Base-by-base conservation (phyloP, 1,140 invertebrate genomes). In the Pseudomyrmex pallidus region DNA sequence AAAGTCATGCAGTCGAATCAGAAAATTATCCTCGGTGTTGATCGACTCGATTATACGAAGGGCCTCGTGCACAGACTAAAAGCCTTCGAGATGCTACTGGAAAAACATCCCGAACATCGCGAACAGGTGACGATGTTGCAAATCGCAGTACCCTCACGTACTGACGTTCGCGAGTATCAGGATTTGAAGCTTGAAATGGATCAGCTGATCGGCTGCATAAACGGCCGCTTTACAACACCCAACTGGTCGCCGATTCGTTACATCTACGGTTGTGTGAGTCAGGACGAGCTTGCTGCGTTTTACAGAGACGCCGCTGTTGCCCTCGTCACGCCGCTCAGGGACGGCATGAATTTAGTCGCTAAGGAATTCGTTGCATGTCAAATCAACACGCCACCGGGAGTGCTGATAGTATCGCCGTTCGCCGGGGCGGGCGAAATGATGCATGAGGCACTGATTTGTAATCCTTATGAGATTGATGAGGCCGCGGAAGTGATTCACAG, bases 301-400 rank as follows among this genome's bases (percentile, higher is more conserved):
- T 98, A 98, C 93, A 95, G 97, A 17, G 98, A 98, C 89, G 96
- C 97, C 0, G 96, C 97, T 0, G 97, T 99, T 0, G 97, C 97
- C 20, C 92, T 98, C 17, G 98, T 98, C 0, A 98, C 98, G 0
- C 98, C 98, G 0, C 92, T 98, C 0, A 94, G 98, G 61, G 98
- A 98, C 92, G 98, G 98, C 62, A 99, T 99, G 98, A 99, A 99
- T 94, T 95, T 99, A 61, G 98, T 98, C 0, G 98, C 98, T 5
- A 98, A 99, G 93, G 98, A 99, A 92, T 98, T 98, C 90, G 98
- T 98, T 2, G 98, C 98, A 5, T 98, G 98, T 91, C 98, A 98
- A 93, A 98, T 98, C 9, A 97, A 98, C 84, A 96, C 96, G 13
- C 96, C 97, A 0, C 97, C 98, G 0, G 98, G 98, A 8, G 98